Evolutionary conservation across 92 coral and sea anemone species (phyloP), one percentile per base, ranked within the genome.

Genomic region (Palythoa heliodiscus): DNA sequence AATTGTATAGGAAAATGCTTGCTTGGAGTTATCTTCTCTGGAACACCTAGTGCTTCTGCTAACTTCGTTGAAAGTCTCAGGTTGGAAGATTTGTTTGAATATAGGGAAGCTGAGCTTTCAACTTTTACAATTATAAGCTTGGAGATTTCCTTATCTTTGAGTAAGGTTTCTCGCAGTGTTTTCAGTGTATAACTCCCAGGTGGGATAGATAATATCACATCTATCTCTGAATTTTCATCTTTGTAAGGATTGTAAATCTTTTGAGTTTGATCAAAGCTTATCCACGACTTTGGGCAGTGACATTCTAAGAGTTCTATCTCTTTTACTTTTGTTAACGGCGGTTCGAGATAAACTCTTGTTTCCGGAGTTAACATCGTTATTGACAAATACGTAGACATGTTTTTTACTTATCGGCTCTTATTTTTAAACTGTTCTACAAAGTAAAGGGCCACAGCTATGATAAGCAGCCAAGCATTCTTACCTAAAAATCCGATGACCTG

Each of bases 341-440:
- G 77, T 0, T 73, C 77, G 23, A 73, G 57, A 73, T 39, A 73
- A 73, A 73, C 77, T 73, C 77, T 73, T 47, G 77, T 73, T 73
- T 73, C 77, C 29, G 58, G 77, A 73, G 77, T 73, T 73, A 73
- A 29, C 77, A 73, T 73, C 35, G 58, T 16, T 54, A 73, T 73
- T 0, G 77, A 73, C 16, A 73, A n/a, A 73, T 2, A 73, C 58
- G 58, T 16, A 16, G 77, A 0, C 58, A n/a, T n/a, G n/a, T n/a
- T 39, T 71, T 71, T 71, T 71, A 71, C 76, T 61, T 23, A 87
- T 24, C 70, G 38, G 43, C 85, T 12, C 73, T 64, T 87, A 78
- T 37, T 89, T 89, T 89, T 89, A 85, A 89, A 43, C 29, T 73
- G 91, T 60, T 89, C 91, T 19, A 72, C 82, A 58, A 89, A 52